Evolutionary conservation across 2,888 invertebrate species (phyloP).

Genomic region (Cephonodes hylas): DNA sequence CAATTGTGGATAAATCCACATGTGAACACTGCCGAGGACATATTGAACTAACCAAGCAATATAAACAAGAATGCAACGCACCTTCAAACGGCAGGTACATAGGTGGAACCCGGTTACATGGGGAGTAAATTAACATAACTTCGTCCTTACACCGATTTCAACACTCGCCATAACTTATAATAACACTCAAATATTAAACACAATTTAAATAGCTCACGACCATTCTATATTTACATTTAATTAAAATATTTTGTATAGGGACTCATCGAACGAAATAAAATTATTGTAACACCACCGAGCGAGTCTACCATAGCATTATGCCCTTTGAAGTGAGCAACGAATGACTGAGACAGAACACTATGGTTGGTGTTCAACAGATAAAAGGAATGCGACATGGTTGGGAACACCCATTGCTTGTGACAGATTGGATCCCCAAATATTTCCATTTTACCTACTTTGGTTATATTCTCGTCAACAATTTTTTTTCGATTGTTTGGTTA

Average conservation of each 20-base stretch:
- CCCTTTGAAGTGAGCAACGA: slow-evolving; percentile 34
- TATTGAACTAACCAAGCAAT: not conserved
- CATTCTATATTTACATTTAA: slow-evolving; percentile 54
- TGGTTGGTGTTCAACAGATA: not conserved
- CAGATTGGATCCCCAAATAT: too few species aligned
- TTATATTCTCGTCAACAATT: too few species aligned
- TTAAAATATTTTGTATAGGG: slow-evolving; percentile 43
- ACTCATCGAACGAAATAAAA: slow-evolving; percentile 41
- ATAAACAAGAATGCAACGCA: slow-evolving; percentile 54
- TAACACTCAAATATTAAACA: slow-evolving; percentile 39
- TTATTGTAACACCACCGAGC: slow-evolving; percentile 40
- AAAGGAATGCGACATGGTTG: not conserved
- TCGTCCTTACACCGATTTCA: slow-evolving; percentile 63
- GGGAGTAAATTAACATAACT: slow-evolving; percentile 73
- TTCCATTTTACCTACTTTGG: too few species aligned
- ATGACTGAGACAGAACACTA: not conserved
- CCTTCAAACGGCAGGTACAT: slow-evolving; percentile 72
- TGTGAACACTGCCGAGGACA: not conserved
- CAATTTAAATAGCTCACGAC: slow-evolving; percentile 34
- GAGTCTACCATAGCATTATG: slow-evolving; percentile 53
- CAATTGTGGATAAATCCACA: not conserved
- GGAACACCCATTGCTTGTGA: not conserved
- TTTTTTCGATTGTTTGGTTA: not conserved
- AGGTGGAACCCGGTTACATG: slow-evolving; percentile 75
- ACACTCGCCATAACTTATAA: slow-evolving; percentile 62